Evolutionary conservation across 1,140 invertebrate genomes (phyloP).

Genomic region (Phymorhynchus buccinoides): DNA sequence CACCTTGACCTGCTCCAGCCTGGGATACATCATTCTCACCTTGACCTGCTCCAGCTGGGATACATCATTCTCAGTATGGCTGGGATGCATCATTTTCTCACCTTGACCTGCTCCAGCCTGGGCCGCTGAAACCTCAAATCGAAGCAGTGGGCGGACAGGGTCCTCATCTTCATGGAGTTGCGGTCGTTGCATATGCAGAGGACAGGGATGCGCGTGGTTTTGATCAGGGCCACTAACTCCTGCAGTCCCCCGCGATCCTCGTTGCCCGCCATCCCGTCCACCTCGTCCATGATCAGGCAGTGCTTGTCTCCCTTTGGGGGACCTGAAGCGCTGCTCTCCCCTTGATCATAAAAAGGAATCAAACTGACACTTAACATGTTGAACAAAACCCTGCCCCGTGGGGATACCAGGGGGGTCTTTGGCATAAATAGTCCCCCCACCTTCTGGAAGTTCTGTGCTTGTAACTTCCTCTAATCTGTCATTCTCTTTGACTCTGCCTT

Average conservation of each 20-base stretch:
- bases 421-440: too few relatives aligned
- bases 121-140: slow-evolving; percentile 92
- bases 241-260: slow-evolving; percentile 97
- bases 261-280: slow-evolving; percentile 99
- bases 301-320: slow-evolving; percentile 77
- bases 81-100: too few relatives aligned
- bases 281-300: slow-evolving; percentile 98
- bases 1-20: too few relatives aligned
- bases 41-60: slow-evolving; percentile 91
- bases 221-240: slow-evolving; percentile 94
- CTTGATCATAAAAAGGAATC: too few relatives aligned
- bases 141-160: slow-evolving; percentile 94
- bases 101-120: slow-evolving; percentile 90
- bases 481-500: too few relatives aligned
- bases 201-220: slow-evolving; percentile 90
- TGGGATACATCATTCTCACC: slow-evolving; percentile 77
- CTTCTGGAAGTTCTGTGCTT: too few relatives aligned
- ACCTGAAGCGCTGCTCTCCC: not conserved
- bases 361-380: too few relatives aligned
- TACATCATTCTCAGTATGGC: too few relatives aligned
- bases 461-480: too few relatives aligned
- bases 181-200: slow-evolving; percentile 99
- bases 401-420: too few relatives aligned
- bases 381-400: too few relatives aligned
- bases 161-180: slow-evolving; percentile 93